Percentiles rank a stretch among this genome's conserved stretches.
Conservation (phyloP, 23 tunicate species). For the Ciona savignyi region DNA sequence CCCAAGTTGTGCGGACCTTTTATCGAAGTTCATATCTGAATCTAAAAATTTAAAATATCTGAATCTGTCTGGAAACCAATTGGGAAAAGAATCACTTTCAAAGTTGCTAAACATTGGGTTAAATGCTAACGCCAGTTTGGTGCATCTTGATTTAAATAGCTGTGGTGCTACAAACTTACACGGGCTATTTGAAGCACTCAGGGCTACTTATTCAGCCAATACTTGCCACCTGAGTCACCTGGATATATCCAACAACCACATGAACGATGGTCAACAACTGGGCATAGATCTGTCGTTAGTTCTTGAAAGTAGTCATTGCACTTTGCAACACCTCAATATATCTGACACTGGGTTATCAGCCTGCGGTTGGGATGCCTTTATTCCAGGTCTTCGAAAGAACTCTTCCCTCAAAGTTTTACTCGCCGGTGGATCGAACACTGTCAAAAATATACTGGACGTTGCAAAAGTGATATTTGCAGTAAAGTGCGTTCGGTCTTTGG, state of each 20-base stretch:
- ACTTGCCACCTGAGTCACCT: constrained; percentile 12
- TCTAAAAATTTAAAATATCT: constrained; percentile 9
- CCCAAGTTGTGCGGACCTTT: constrained; percentile 38
- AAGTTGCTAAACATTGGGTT: constrained; percentile 17
- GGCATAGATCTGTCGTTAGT: constrained; percentile 42
- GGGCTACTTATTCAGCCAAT: neutral
- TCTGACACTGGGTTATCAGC: constrained; percentile 30
- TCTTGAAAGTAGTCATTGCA: constrained; percentile 31
- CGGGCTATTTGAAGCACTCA: constrained; percentile 57
- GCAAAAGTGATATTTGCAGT: constrained; percentile 16
- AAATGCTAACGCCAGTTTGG: neutral
- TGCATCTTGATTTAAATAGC: constrained; percentile 20
- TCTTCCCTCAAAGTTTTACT: constrained; percentile 5
- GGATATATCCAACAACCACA: constrained; percentile 34
- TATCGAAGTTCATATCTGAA: constrained; percentile 9
- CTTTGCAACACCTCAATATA: constrained; percentile 21
- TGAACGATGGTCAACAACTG: constrained; percentile 40
- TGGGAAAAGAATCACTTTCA: constrained; percentile 78
- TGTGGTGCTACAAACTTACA: constrained; percentile 72
- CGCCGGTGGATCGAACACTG: constrained; percentile 38
- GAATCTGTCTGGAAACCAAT: constrained; percentile 49
- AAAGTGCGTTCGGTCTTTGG: neutral
- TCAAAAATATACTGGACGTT: neutral
- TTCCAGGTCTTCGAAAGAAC: constrained; percentile 17
- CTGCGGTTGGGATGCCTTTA: constrained; percentile 46